Conservation (phyloP, 2,888 invertebrate species). For the Quadroppia sp. region DNA sequence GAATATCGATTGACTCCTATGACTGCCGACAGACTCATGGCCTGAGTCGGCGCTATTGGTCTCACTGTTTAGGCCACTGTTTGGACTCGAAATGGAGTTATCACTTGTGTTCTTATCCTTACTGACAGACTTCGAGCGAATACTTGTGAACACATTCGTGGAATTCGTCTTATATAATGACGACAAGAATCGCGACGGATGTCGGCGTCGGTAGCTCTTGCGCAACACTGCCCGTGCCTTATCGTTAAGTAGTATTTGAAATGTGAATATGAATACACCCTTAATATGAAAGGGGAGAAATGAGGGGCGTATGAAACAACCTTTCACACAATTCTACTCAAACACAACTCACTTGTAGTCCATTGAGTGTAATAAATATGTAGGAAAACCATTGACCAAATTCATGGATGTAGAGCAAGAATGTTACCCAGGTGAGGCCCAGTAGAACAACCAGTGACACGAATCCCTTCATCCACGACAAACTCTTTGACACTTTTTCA, state of each 20-base stretch:
- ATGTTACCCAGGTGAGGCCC: constrained; percentile 47
- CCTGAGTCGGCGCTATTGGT: not conserved
- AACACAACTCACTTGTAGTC: constrained; percentile 47
- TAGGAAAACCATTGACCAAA: constrained; percentile 43
- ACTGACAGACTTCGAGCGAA: not conserved
- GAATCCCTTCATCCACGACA: constrained; percentile 44
- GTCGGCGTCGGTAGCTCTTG: constrained; percentile 1
- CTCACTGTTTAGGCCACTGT: no score
- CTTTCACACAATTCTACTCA: no score
- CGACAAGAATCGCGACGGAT: constrained; percentile 5
- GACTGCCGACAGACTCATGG: not conserved
- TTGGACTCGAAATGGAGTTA: not conserved
- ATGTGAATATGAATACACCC: constrained; percentile 47
- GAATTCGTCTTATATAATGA: constrained; percentile 8
- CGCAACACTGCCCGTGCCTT: constrained; percentile 38
- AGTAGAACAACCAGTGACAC: constrained; percentile 43
- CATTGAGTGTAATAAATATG: constrained; percentile 46
- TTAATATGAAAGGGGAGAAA: constrained; percentile 9
- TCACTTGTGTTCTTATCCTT: not conserved
- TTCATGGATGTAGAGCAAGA: constrained; percentile 46
- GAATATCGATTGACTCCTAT: constrained; percentile 20
- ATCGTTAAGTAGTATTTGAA: constrained; percentile 45
- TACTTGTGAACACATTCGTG: not conserved
- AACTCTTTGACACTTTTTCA: constrained; percentile 6
- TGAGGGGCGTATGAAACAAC: no score